Percentiles rank a stretch among this genome's conserved stretches.
phyloP scores from a whole-genome alignment of 2,888 invertebrate genomes.

The Plagodis dolabraria region DNA sequence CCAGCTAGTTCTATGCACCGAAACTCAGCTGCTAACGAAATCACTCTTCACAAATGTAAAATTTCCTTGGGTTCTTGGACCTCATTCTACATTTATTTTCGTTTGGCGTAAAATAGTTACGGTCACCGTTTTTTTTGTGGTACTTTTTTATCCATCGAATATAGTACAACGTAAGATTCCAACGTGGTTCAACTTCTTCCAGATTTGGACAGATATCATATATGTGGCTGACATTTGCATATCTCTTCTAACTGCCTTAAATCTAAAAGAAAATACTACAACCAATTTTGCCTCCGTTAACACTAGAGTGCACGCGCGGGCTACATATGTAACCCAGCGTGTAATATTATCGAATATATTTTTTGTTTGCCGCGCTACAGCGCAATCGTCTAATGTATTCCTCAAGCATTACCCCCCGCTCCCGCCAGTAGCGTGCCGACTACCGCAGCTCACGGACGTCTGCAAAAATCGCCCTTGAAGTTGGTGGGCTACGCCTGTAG shows the following conservation, averaged over 20 bases:
- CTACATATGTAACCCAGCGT: too few species aligned
- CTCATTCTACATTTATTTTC: constrained; percentile 54
- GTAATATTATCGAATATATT: too few species aligned
- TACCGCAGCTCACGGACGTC: too few species aligned
- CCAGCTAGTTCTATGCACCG: constrained; percentile 65
- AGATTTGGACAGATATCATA: constrained; percentile 57
- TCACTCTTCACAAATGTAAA: constrained; percentile 61
- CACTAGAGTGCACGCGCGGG: too few species aligned
- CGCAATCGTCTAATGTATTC: too few species aligned
- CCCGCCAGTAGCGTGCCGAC: too few species aligned
- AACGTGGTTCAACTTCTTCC: constrained; percentile 56
- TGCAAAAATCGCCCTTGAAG: too few species aligned
- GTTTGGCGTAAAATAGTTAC: constrained; percentile 61
- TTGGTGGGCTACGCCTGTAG: too few species aligned
- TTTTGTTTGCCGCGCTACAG: too few species aligned
- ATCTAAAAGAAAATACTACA: constrained; percentile 44
- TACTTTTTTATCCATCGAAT: constrained; percentile 61
- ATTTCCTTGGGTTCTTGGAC: constrained; percentile 69
- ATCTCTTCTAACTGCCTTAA: constrained; percentile 61
- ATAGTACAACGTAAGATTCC: constrained; percentile 46
- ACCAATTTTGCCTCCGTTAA: constrained; percentile 55
- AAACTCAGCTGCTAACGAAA: constrained; percentile 55
- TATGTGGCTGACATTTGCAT: constrained; percentile 62
- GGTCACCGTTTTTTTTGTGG: constrained; percentile 54
- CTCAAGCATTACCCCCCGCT: too few species aligned